Evolutionary conservation across 2,888 invertebrate species (phyloP).

Genomic region (Syritta pipiens): DNA sequence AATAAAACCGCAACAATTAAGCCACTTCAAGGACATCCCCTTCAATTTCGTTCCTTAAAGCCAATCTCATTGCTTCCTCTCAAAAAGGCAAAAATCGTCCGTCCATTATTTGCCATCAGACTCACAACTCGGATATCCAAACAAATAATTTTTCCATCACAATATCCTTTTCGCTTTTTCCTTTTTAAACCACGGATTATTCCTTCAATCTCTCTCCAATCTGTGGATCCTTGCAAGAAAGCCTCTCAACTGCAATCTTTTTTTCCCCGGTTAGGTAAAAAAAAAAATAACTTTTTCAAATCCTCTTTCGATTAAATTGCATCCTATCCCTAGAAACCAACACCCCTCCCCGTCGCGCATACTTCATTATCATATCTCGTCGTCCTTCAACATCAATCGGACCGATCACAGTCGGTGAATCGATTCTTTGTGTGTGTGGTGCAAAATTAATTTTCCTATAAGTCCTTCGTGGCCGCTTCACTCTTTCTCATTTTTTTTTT

Average conservation of each 20-base stretch:
- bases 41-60: too few species aligned
- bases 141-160: conserved; percentile 34
- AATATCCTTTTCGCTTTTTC: too few species aligned
- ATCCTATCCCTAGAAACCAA: conserved; percentile 39
- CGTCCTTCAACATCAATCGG: conserved; percentile 57
- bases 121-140: conserved; percentile 14
- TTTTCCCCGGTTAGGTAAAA: conserved; percentile 34
- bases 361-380: conserved; percentile 64
- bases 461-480: conserved; percentile 33
- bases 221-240: conserved; percentile 43
- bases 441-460: conserved; percentile 62
- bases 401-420: conserved; percentile 67
- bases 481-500: background rate
- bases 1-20: too few species aligned
- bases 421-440: conserved; percentile 37
- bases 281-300: conserved; percentile 61
- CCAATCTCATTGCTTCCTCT: too few species aligned
- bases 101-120: conserved; percentile 40
- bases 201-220: conserved; percentile 51
- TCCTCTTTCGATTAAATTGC: conserved; percentile 68
- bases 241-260: conserved; percentile 61
- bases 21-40: too few species aligned
- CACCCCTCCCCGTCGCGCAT: background rate
- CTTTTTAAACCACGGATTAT: conserved; percentile 47
- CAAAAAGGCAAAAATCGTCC: too few species aligned